A percentile compares a stretch with the other conserved stretches of the same genome.
Conservation (phyloP, 2,888 invertebrate genomes). For the Gastrophysa polygoni region DNA sequence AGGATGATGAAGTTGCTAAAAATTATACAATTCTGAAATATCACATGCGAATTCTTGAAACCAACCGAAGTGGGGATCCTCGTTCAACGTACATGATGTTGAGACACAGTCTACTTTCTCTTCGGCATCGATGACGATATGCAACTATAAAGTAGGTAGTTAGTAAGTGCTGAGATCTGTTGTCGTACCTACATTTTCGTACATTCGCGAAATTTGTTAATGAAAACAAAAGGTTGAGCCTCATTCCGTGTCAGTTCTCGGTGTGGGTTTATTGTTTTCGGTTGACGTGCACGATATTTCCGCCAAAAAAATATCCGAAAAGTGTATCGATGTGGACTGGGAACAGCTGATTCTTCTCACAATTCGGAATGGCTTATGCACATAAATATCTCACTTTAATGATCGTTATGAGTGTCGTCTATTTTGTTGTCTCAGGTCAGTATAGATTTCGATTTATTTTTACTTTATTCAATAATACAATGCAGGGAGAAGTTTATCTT, state of each 20-base stretch:
- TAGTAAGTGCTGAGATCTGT: not conserved
- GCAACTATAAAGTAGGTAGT: not conserved
- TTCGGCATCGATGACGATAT: constrained; percentile 25
- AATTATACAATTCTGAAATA: constrained; percentile 20
- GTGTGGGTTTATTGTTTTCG: not conserved
- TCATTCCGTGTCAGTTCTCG: too few relatives aligned
- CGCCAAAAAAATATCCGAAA: not conserved
- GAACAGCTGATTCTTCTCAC: constrained; percentile 19
- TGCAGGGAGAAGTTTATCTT: too few relatives aligned
- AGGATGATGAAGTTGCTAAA: constrained; percentile 21
- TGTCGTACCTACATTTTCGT: not conserved
- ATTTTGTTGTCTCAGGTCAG: constrained; percentile 29
- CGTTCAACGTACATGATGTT: constrained; percentile 14
- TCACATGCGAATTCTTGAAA: constrained; percentile 9
- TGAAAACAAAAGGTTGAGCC: too few relatives aligned
- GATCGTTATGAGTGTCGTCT: constrained; percentile 17
- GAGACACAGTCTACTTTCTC: constrained; percentile 32
- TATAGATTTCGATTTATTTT: constrained; percentile 1
- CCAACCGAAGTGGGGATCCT: constrained; percentile 25
- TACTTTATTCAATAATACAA: not conserved
- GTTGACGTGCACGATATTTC: not conserved
- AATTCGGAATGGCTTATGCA: constrained; percentile 13
- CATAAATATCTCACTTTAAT: constrained; percentile 18
- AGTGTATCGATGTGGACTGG: not conserved
- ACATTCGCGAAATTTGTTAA: not conserved